Base-by-base conservation (phyloP, 2,888 invertebrate species). In the Drosophila recens region DNA sequence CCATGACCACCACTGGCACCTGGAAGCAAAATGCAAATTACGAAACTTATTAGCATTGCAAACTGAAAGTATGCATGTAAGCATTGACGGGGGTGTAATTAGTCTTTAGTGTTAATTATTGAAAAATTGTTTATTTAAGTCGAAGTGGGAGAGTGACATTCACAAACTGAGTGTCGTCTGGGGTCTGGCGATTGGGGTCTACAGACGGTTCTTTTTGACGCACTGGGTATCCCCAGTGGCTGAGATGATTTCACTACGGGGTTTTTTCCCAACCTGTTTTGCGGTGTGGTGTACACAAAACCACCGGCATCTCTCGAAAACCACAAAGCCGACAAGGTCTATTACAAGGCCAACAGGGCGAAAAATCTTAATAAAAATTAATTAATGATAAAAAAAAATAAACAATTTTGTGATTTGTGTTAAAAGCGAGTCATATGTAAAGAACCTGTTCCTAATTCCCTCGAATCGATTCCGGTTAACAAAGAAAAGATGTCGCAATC, bases 1-100 rank as follows among this genome's bases (percentile, higher is more conserved):
- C 88, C 88, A 27, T 84, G 84, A 13, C 88, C 88, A 13, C 72
- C 81, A 42, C 53, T 76, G 48, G 84, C 86, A 58, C 81, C 84
- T 84, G 48, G 1, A 57, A 76, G 4, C 63, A 52, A 40, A 2
- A 2, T 9, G 34, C 0, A 38, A 48, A 17, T 17, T 38, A 15
- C 10, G 13, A 23, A 13, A 48, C 17, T 46, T 4, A 38, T 46
- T 17, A 48, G 23, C 11, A 15, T 43, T 34, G 20, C 43, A 3
- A 33, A 34, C 13, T 34, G 1, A 15, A 36, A 11, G 5, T 3
- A 13, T 34, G 34, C 8, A 49, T 34, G 34, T 13, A 49, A 49
- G 20, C 3, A 11, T 43, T 33, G 30, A 27, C 17, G 27, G 5
- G 42, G 30, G 10, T 42, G 43, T 56, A 43, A 56, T 52, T 38